phyloP scores from a whole-genome alignment of 2,888 invertebrate species.

The Zeuzera pyrina region DNA sequence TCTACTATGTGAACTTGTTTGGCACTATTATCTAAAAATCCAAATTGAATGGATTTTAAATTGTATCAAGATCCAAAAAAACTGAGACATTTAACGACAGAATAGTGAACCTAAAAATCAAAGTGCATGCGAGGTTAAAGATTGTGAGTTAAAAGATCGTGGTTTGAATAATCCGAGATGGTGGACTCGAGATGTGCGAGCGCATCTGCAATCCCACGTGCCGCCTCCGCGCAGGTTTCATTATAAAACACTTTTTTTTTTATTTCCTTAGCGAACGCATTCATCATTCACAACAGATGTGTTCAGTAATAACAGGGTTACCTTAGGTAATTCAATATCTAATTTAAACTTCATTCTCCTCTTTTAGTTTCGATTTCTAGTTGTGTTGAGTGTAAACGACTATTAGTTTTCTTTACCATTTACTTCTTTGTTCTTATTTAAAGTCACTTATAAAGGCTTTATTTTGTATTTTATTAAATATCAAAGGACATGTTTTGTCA shows the following conservation, averaged over 20 bases:
- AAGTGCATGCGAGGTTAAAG: slow-evolving; percentile 43
- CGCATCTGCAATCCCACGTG: slow-evolving; percentile 71
- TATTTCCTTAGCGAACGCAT: slow-evolving; percentile 49
- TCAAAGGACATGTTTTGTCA: too few relatives aligned
- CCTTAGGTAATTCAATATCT: slow-evolving; percentile 47
- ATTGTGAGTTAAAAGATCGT: slow-evolving; percentile 49
- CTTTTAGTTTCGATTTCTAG: slow-evolving; percentile 28
- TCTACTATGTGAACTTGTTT: too few relatives aligned
- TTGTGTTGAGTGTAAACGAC: slow-evolving; percentile 30
- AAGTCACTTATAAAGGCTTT: slow-evolving; percentile 9
- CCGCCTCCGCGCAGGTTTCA: slow-evolving; percentile 54
- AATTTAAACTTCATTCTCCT: slow-evolving; percentile 52
- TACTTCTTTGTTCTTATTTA: slow-evolving; percentile 11
- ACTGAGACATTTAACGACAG: slow-evolving; percentile 26
- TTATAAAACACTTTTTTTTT: slow-evolving; percentile 44
- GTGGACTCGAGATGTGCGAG: slow-evolving; percentile 42
- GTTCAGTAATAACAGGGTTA: slow-evolving; percentile 52
- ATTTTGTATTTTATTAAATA: too few relatives aligned
- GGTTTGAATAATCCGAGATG: slow-evolving; percentile 28
- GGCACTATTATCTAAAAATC: neutral
- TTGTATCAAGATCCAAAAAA: slow-evolving; percentile 14
- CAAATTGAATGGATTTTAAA: slow-evolving; percentile 1
- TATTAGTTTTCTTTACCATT: slow-evolving; percentile 28
- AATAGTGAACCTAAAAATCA: slow-evolving; percentile 53
- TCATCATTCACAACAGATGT: slow-evolving; percentile 64